Conservation (phyloP, 2,888 invertebrate species). For the Chalcosyrphus nemorum region DNA sequence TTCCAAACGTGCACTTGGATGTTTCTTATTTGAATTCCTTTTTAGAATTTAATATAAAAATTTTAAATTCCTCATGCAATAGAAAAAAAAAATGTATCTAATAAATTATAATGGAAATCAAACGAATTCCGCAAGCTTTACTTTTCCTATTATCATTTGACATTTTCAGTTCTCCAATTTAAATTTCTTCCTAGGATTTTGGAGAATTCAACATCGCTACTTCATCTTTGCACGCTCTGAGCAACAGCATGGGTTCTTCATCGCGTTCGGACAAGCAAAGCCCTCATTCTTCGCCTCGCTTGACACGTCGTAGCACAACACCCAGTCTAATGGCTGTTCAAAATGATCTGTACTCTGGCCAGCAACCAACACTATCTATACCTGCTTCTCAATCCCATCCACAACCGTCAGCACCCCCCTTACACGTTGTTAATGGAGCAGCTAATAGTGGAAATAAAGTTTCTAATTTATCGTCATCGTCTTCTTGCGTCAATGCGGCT, state of each 20-base stretch:
- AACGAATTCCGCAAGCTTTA: no score
- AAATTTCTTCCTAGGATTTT: conserved; percentile 82
- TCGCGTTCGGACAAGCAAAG: conserved; percentile 83
- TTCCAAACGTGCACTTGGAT: no score
- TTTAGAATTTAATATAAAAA: no score
- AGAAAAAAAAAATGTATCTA: no score
- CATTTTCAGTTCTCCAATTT: conserved; percentile 27
- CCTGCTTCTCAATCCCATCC: conserved; percentile 74
- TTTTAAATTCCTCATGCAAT: no score
- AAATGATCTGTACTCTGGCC: conserved; percentile 80
- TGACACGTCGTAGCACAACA: conserved; percentile 82
- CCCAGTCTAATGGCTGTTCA: conserved; percentile 81
- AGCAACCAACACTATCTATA: conserved; percentile 77
- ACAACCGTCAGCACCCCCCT: conserved; percentile 78
- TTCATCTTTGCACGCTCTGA: conserved; percentile 84
- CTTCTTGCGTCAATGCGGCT: conserved; percentile 50
- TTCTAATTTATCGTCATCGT: conserved; percentile 56
- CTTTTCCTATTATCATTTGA: neutral
- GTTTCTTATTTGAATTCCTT: no score
- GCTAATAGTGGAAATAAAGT: conserved; percentile 32
- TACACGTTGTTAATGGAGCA: conserved; percentile 76
- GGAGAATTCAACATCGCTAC: conserved; percentile 87
- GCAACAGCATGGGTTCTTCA: conserved; percentile 79
- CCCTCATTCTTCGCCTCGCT: conserved; percentile 84
- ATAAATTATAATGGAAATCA: neutral